A percentile compares a stretch with the other conserved stretches of the same genome.
phyloP scores from a whole-genome alignment of 2,113 vertebrate genomes.

The Oncorhynchus tshawytscha region DNA sequence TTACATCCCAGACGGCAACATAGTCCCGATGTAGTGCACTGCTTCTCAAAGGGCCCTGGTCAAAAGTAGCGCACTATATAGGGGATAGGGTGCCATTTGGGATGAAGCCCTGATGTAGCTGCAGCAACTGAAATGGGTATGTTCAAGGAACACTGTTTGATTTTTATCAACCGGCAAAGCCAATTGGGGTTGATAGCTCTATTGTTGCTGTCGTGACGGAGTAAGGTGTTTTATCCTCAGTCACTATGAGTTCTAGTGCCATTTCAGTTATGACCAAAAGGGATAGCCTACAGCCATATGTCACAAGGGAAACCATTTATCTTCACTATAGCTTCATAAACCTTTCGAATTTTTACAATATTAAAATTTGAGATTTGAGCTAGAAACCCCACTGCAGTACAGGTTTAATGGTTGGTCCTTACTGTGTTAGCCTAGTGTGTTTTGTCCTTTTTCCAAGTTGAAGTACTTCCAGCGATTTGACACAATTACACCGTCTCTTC shows the following conservation, averaged over 20 bases:
- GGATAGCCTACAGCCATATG: not conserved
- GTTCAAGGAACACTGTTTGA: conserved; percentile 55
- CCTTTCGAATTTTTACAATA: not conserved
- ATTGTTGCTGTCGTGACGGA: conserved; percentile 66
- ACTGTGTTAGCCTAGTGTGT: conserved; percentile 42
- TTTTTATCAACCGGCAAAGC: conserved; percentile 62
- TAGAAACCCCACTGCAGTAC: not conserved
- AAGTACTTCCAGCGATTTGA: conserved; percentile 75
- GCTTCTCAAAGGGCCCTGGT: too few relatives aligned
- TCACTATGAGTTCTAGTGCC: not conserved
- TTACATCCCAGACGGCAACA: too few relatives aligned
- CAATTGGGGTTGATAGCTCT: conserved; percentile 69
- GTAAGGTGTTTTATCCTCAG: conserved; percentile 64
- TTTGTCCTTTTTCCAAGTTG: conserved; percentile 58
- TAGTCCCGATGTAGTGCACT: too few relatives aligned
- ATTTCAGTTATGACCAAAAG: not conserved
- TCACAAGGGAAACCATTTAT: not conserved
- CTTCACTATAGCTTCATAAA: not conserved
- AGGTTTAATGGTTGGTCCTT: conserved; percentile 32
- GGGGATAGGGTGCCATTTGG: too few relatives aligned
- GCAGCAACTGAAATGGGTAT: conserved; percentile 55
- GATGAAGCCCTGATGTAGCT: not conserved
- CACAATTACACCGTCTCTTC: conserved; percentile 69
- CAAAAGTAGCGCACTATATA: too few relatives aligned
- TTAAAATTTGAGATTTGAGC: not conserved